phyloP scores from a whole-genome alignment of 1,140 invertebrate species.

The Atta cephalotes region DNA sequence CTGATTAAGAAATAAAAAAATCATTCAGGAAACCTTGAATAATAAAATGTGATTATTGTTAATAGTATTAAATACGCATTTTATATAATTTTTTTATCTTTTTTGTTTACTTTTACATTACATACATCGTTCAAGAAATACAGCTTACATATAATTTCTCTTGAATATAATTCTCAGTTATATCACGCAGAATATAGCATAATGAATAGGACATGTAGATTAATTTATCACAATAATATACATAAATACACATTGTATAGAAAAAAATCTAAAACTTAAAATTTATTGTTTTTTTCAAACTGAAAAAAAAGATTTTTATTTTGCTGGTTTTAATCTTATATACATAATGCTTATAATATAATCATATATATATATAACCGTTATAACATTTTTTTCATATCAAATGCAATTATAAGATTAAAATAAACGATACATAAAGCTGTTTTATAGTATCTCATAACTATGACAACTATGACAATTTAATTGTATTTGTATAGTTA shows the following conservation, averaged over 20 bases:
- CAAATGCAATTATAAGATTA: slow-evolving; percentile 15
- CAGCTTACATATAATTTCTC: slow-evolving; percentile 17
- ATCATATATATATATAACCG: slow-evolving; percentile 9
- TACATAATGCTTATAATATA: not conserved
- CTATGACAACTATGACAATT: not conserved
- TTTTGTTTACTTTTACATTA: slow-evolving; percentile 36
- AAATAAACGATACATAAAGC: slow-evolving; percentile 25
- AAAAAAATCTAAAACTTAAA: slow-evolving; percentile 13
- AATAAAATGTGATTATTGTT: slow-evolving; percentile 24
- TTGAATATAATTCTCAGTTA: not conserved
- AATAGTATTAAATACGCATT: slow-evolving; percentile 37
- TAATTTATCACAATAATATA: not conserved
- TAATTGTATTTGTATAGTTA: slow-evolving; percentile 45
- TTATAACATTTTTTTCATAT: not conserved
- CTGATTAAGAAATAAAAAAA: not conserved
- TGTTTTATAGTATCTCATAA: slow-evolving; percentile 32
- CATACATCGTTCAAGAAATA: slow-evolving; percentile 39
- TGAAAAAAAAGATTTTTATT: slow-evolving; percentile 35
- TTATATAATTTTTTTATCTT: slow-evolving; percentile 13
- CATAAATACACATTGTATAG: slow-evolving; percentile 22
- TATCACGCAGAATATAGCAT: not conserved
- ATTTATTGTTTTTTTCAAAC: not conserved
- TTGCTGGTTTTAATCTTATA: not conserved
- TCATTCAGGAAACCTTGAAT: not conserved
- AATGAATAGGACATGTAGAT: slow-evolving; percentile 12